Evolutionary conservation across 2,113 vertebrate genomes (phyloP).

Genomic region (Plestiodon gilberti): DNA sequence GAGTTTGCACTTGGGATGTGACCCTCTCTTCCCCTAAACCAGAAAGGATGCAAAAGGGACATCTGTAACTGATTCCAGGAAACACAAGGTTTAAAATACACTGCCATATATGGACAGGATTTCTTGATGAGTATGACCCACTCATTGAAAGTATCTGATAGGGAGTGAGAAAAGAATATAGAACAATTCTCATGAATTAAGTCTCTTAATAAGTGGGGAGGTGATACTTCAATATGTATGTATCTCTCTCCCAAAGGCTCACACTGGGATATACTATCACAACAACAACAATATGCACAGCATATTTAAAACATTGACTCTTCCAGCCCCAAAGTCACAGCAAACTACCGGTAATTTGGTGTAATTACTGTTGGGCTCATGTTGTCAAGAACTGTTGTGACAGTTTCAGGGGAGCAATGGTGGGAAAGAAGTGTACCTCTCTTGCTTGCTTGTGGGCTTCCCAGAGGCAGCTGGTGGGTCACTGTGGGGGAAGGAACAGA

Average conservation of each 20-base stretch:
- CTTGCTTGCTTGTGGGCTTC: too few species aligned
- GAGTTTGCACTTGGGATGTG: background rate
- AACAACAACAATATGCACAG: too few species aligned
- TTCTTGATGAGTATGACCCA: accelerated
- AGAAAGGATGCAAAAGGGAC: background rate
- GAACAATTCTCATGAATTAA: background rate
- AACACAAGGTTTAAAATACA: accelerated
- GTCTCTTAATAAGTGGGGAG: accelerated
- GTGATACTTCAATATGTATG: too few species aligned
- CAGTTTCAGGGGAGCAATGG: too few species aligned
- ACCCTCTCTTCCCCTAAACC: background rate
- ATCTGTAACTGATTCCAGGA: background rate
- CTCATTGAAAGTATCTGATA: background rate
- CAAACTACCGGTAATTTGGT: background rate
- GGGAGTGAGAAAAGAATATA: background rate
- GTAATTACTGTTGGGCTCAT: background rate
- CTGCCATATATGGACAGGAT: background rate
- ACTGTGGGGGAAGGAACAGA: too few species aligned
- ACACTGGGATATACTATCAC: too few species aligned
- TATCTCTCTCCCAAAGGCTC: too few species aligned
- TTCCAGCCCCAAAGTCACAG: background rate
- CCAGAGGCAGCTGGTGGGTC: too few species aligned
- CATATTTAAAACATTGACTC: background rate
- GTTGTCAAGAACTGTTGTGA: background rate
- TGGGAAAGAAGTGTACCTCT: too few species aligned